phyloP scores from a whole-genome alignment of 2,113 vertebrate genomes.

The Rhea americana region DNA sequence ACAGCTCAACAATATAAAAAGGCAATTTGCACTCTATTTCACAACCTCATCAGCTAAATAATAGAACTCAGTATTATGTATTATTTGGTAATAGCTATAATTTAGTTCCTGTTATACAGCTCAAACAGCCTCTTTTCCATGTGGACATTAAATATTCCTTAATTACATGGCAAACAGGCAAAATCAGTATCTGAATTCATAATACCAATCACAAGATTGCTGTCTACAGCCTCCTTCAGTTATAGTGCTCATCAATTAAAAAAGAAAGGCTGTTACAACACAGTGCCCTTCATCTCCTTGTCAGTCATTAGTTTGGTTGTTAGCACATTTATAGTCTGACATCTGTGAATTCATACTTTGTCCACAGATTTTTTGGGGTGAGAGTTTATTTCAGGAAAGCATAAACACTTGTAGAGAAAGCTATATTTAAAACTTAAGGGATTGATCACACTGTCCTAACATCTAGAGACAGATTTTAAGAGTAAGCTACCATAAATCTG shows the following conservation, averaged over 20 bases:
- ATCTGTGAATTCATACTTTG: background rate
- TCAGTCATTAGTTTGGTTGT: background rate
- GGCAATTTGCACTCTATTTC: background rate
- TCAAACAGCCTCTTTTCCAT: background rate
- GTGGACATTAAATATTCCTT: constrained; percentile 43
- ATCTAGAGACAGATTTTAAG: background rate
- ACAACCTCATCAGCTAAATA: background rate
- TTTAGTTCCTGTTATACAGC: background rate
- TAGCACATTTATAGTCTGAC: background rate
- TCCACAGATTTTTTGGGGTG: background rate
- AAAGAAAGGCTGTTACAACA: background rate
- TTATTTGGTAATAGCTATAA: constrained; percentile 31
- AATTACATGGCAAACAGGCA: constrained; percentile 36
- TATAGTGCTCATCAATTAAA: background rate
- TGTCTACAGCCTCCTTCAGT: background rate
- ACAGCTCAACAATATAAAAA: background rate
- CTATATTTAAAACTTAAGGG: background rate
- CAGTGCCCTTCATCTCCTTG: background rate
- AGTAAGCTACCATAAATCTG: background rate
- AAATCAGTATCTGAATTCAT: constrained; percentile 6
- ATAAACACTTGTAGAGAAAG: background rate
- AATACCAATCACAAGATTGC: background rate
- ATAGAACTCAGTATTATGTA: background rate
- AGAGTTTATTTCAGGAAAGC: background rate
- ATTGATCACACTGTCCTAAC: background rate